A percentile compares a stretch with the other conserved stretches of the same genome.
These are phyloP conservation scores for Pterocles gutturalis DNA, from an alignment of 2,113 vertebrate species.

Conservation along the genomic window DNA sequence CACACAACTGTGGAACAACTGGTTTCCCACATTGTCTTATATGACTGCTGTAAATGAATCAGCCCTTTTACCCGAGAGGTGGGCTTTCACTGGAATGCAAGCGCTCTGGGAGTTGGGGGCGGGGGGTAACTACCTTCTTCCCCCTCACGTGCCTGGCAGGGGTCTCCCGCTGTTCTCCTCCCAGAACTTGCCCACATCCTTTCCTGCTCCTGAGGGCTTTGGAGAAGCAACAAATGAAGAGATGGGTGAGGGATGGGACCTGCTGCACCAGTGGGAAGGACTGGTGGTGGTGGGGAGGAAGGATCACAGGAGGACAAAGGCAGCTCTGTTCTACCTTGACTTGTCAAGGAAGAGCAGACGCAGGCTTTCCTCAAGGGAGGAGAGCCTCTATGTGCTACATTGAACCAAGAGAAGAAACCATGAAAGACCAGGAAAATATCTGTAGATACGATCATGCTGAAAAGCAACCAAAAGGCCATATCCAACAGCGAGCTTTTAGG, in stretches of 20 bases:
- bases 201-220: background rate
- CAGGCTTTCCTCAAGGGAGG: background rate
- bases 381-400: background rate
- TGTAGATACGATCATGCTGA: background rate
- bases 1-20: background rate
- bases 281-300: background rate
- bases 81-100: background rate
- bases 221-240: background rate
- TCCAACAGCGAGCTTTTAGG: accelerated
- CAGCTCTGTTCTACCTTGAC: background rate
- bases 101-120: background rate
- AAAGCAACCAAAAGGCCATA: background rate
- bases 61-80: background rate
- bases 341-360: background rate
- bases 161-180: background rate
- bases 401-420: background rate
- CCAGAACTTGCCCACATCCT: background rate
- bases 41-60: background rate
- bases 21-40: accelerated
- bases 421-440: background rate
- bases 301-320: background rate
- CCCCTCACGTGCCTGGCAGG: background rate
- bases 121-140: background rate
- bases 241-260: background rate
- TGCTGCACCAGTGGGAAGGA: background rate